Base-by-base conservation (phyloP, 2,797 vertebrate genomes). In the Bradypus variegatus region DNA sequence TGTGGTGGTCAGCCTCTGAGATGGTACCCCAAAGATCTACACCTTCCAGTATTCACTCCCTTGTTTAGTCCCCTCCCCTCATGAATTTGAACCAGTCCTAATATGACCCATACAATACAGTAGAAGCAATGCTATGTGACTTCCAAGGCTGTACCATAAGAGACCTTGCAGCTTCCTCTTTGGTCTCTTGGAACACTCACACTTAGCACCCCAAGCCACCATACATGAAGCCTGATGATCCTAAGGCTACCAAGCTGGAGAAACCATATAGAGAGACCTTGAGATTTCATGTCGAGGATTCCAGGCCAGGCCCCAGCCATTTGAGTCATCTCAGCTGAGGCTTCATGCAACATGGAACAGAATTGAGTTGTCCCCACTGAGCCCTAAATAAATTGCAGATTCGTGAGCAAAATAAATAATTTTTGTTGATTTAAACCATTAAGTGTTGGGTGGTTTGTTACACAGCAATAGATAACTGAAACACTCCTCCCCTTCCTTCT, bases 231-330 rank as follows among this genome's bases (percentile, higher is more conserved):
- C 72, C 6, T 12, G n/a, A 72, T 29, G 70, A 77, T 8, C 38
- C 27, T 75, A 77, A 79, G 64, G 70, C 58, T 33, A 64, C 11
- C 23, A 70, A 86, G 21, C 38, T 80, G 38, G 38, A 89, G n/a
- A 90, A 12, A 50, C 50, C 14, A 50, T 50, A 14, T 50, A 50
- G 50, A 50, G 41, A 80, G 9, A 5, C 41, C 60, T 33, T 64
- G 79, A 88, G 45, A 94, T 88, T 92, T 95, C 33, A 18, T 45
- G 14, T 65, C 89, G 29, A 81, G 38, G 31, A 79, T 75, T 94
- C 72, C 62, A 89, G 82, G 27, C 21, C 48, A 94, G 16, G 19
- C 8, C 64, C 48, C 62, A 79, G 58, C 18, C 65, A 70, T 82
- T 81, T 33, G 45, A 92, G 25, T 81, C n/a, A 65, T 78, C 38